Percentiles rank a stretch among this genome's conserved stretches.
Conservation (phyloP, 2,113 vertebrate genomes). For the Xenotilapia caudafasciata region DNA sequence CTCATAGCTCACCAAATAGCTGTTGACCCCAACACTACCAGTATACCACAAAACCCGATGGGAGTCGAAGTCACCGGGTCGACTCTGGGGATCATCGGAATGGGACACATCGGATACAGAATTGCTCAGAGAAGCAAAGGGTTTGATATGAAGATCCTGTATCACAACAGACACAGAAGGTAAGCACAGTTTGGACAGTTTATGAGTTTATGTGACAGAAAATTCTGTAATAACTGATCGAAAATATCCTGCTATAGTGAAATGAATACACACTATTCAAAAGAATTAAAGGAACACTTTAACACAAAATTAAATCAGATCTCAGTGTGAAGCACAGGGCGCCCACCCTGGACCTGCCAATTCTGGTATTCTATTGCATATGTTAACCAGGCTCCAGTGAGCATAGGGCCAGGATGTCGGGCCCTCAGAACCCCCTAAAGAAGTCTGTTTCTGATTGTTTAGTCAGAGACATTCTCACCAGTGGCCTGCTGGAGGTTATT, state of each 20-base stretch:
- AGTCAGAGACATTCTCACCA: background rate
- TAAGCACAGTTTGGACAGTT: background rate
- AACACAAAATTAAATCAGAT: background rate
- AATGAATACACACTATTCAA: background rate
- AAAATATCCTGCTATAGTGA: background rate
- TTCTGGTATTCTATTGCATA: background rate
- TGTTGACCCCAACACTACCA: background rate
- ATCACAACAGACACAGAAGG: conserved; percentile 49
- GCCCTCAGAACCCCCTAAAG: background rate
- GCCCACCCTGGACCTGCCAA: background rate
- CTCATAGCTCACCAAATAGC: conserved; percentile 24
- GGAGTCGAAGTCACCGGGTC: conserved; percentile 52
- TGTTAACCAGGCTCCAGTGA: background rate
- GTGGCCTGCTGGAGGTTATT: background rate
- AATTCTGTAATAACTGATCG: background rate
- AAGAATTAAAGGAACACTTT: background rate
- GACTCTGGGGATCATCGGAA: conserved; percentile 56
- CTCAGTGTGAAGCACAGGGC: background rate
- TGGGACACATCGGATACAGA: conserved; percentile 50
- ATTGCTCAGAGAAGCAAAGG: conserved; percentile 50
- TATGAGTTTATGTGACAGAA: background rate
- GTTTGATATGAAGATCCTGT: conserved; percentile 58
- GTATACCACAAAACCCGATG: background rate
- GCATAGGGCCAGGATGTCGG: background rate
- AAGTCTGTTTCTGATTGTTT: background rate